These are phyloP conservation scores for Colletes collaris DNA, from an alignment of 2,888 invertebrate genomes.

Conservation along the genomic window DNA sequence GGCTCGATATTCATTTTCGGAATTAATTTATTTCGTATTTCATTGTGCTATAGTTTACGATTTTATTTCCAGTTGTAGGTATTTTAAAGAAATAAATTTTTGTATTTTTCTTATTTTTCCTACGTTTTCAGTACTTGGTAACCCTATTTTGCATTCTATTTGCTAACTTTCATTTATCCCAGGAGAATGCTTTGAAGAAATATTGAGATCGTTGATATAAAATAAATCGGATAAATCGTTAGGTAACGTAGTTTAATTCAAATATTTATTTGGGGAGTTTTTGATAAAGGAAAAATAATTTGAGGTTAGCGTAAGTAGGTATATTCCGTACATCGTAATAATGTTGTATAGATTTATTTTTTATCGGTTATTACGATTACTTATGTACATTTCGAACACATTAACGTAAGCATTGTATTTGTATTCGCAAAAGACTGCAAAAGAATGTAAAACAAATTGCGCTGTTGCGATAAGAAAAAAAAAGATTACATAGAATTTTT, in stretches of 20 bases:
- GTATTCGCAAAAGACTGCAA: not conserved
- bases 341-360: constrained; percentile 17
- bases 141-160: not conserved
- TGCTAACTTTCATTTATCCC: not conserved
- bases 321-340: not conserved
- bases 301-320: not conserved
- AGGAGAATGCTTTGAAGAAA: not conserved
- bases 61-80: not conserved
- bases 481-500: constrained; percentile 7
- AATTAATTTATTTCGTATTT: constrained; percentile 2
- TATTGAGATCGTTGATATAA: not conserved
- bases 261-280: not conserved
- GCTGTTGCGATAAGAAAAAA: not conserved
- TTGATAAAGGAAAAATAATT: not conserved
- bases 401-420: constrained; percentile 3
- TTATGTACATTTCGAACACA: constrained; percentile 33
- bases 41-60: not conserved
- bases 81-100: not conserved
- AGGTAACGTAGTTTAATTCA: not conserved
- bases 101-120: not conserved
- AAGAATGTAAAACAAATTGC: not conserved
- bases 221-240: not conserved
- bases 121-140: not conserved
- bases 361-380: constrained; percentile 13
- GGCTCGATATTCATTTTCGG: not conserved